These are phyloP conservation scores for Clarias batrachus DNA, from an alignment of 2,113 vertebrate genomes.

Conservation along the genomic window DNA sequence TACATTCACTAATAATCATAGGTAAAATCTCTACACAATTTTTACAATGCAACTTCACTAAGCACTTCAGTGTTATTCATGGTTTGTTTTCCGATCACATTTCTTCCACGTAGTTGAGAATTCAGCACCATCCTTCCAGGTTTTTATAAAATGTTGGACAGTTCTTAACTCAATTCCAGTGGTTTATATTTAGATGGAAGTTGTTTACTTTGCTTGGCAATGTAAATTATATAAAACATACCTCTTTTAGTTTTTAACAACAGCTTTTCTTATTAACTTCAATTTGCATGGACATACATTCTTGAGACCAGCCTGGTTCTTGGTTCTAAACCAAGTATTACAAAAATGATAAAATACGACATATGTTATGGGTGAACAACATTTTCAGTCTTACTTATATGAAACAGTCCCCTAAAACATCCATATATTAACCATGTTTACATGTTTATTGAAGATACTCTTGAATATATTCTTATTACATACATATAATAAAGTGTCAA, in stretches of 20 bases:
- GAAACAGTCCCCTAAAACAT: not conserved
- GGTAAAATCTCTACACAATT: too few relatives aligned
- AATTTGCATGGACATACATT: constrained; percentile 26
- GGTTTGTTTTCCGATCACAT: too few relatives aligned
- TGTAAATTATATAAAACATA: not conserved
- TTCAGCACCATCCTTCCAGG: too few relatives aligned
- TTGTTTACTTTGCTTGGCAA: not conserved
- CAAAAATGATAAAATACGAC: not conserved
- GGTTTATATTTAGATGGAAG: too few relatives aligned
- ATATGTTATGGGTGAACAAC: not conserved
- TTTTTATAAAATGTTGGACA: too few relatives aligned
- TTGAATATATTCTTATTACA: not conserved
- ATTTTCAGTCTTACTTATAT: not conserved
- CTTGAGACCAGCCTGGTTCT: constrained; percentile 49
- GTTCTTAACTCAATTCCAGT: too few relatives aligned
- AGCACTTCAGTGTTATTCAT: too few relatives aligned
- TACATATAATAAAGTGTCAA: not conserved
- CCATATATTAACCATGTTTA: not conserved
- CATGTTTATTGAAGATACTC: not conserved
- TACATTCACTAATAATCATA: too few relatives aligned
- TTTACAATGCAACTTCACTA: too few relatives aligned
- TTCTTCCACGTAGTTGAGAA: too few relatives aligned
- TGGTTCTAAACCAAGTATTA: constrained; percentile 21
- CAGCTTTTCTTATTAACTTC: not conserved
- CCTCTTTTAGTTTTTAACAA: not conserved